Conservation (phyloP, 1,140 invertebrate species). For the Tetragonula clypearis region DNA sequence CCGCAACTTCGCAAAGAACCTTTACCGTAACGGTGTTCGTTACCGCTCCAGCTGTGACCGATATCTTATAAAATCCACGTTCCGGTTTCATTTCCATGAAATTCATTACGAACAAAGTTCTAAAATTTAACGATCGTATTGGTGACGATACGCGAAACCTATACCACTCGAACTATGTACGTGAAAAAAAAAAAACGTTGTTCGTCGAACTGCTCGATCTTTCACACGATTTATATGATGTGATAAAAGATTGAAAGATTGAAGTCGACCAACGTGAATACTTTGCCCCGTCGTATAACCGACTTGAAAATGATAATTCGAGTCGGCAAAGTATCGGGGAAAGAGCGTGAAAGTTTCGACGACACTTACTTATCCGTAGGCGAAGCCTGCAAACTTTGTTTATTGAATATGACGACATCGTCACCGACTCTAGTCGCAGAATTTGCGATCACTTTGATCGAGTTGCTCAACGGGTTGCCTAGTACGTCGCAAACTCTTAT, state of each 20-base stretch:
- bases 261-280: constrained; percentile 63
- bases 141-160: neutral
- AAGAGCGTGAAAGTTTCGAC: neutral
- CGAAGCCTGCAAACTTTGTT: constrained; percentile 83
- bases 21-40: constrained; percentile 88
- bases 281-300: constrained; percentile 81
- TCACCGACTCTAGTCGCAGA: constrained; percentile 88
- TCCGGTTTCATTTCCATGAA: constrained; percentile 90
- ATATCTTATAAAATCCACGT: constrained; percentile 92
- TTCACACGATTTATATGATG: neutral
- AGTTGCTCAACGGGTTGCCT: constrained; percentile 86
- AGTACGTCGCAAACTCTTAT: constrained; percentile 92
- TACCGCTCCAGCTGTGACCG: constrained; percentile 86
- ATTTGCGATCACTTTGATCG: constrained; percentile 87
- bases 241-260: constrained; percentile 49
- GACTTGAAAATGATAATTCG: constrained; percentile 57
- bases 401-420: constrained; percentile 89
- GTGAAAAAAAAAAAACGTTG: constrained; percentile 1
- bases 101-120: constrained; percentile 90
- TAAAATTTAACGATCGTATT: constrained; percentile 45
- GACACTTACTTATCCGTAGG: constrained; percentile 83
- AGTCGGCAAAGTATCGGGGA: constrained; percentile 79
- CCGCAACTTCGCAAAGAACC: constrained; percentile 87
- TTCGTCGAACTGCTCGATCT: constrained; percentile 54
- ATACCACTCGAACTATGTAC: too few relatives aligned